Conservation (phyloP, 2,797 vertebrate genomes). For the Leuciscus waleckii region DNA sequence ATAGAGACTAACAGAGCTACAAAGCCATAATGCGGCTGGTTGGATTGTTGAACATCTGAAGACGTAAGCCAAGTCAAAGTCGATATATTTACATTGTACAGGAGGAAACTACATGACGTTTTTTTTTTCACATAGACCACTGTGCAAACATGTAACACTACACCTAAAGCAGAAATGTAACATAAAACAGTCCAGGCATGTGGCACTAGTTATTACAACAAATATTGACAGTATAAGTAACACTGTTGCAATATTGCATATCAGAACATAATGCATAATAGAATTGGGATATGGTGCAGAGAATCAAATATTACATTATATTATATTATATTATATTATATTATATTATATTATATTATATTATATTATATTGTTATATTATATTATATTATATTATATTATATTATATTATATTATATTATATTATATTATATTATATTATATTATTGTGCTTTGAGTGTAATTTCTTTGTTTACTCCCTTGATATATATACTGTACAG, state of each 20-base stretch:
- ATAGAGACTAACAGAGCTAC: constrained; percentile 27
- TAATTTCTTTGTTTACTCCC: too few species aligned
- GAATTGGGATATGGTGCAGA: not conserved
- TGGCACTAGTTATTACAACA: constrained; percentile 8
- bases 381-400: not conserved
- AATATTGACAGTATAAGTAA: constrained; percentile 33
- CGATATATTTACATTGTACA: constrained; percentile 16
- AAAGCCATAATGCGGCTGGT: not conserved
- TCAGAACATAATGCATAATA: not conserved
- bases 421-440: too few species aligned
- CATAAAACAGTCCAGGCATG: constrained; percentile 5
- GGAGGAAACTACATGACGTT: not conserved
- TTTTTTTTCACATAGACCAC: not conserved
- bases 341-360: not conserved
- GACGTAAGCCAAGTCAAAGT: constrained; percentile 38
- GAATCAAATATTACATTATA: not conserved
- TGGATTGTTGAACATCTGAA: constrained; percentile 8
- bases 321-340: not conserved
- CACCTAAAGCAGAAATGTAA: constrained; percentile 5
- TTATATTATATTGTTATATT: not conserved
- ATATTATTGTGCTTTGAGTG: too few species aligned
- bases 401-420: not conserved
- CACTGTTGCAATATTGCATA: constrained; percentile 4
- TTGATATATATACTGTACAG: too few species aligned
- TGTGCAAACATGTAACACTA: constrained; percentile 9